Evolutionary conservation across 2,888 invertebrate species (phyloP).

Genomic region (Ypsolopha sequella): DNA sequence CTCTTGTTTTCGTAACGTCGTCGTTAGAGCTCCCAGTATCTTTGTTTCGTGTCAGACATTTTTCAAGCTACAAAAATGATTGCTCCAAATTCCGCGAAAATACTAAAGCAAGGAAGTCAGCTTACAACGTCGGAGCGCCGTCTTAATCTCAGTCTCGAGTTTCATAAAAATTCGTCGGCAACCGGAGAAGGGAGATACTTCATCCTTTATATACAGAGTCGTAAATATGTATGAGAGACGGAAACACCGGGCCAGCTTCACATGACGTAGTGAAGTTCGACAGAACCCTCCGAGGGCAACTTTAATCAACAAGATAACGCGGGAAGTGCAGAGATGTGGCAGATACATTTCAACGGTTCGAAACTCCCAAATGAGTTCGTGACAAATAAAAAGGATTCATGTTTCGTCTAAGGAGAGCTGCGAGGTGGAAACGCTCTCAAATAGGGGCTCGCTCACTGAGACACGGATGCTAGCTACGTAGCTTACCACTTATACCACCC

Average conservation of each 20-base stretch:
- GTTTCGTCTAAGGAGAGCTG: background rate
- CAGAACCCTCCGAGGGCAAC: background rate
- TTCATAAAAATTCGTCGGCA: no score
- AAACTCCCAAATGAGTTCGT: slow-evolving; percentile 2
- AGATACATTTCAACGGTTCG: background rate
- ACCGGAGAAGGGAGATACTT: background rate
- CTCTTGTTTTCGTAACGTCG: no score
- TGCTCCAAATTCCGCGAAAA: no score
- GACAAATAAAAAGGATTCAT: slow-evolving; percentile 1
- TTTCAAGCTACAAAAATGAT: no score
- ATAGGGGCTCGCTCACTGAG: slow-evolving; percentile 14
- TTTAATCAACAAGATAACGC: slow-evolving; percentile 1
- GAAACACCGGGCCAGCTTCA: no score
- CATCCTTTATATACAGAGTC: background rate
- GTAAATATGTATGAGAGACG: background rate
- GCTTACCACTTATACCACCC: background rate
- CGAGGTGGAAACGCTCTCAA: slow-evolving; percentile 8
- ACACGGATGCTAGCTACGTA: slow-evolving; percentile 2
- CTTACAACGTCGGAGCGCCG: no score
- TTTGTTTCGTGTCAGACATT: no score
- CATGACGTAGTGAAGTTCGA: background rate
- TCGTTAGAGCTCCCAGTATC: no score
- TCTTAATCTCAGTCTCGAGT: no score
- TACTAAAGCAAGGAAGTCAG: no score
- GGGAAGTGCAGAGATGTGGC: background rate